phyloP scores from a whole-genome alignment of 2,888 invertebrate genomes.

The Tachystola acroxantha region DNA sequence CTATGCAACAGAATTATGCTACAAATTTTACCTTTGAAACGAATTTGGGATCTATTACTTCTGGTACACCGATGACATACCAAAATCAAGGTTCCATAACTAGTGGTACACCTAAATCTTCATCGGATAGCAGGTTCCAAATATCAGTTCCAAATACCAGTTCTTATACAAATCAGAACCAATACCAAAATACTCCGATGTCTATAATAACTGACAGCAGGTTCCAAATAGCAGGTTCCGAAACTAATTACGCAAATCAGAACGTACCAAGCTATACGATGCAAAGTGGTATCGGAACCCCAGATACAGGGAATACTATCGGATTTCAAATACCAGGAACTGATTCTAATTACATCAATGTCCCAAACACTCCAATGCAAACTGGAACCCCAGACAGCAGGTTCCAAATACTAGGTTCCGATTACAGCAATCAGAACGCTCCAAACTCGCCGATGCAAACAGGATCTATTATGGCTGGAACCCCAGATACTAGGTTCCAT shows the following conservation, averaged over 20 bases:
- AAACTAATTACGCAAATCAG: too few relatives aligned
- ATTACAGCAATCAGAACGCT: too few relatives aligned
- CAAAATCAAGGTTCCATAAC: slow-evolving; percentile 20
- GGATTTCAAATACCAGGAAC: slow-evolving; percentile 7
- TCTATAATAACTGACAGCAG: slow-evolving; percentile 13
- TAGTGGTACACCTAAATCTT: slow-evolving; percentile 20
- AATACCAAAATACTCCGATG: background rate
- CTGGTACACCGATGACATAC: slow-evolving; percentile 20
- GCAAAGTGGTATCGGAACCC: slow-evolving; percentile 10
- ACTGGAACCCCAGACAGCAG: slow-evolving; percentile 15
- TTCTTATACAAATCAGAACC: slow-evolving; percentile 10
- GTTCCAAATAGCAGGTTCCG: slow-evolving; percentile 20
- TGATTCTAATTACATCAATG: too few relatives aligned
- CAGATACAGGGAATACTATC: too few relatives aligned
- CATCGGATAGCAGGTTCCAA: slow-evolving; percentile 16
- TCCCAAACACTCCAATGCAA: slow-evolving; percentile 4
- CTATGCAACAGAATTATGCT: too few relatives aligned
- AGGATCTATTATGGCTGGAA: slow-evolving; percentile 10
- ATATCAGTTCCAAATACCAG: slow-evolving; percentile 16
- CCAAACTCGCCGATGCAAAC: background rate
- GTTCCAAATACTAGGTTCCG: slow-evolving; percentile 20
- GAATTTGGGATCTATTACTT: too few relatives aligned
- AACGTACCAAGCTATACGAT: slow-evolving; percentile 1
- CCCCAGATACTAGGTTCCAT: too few relatives aligned
- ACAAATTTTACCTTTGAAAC: too few relatives aligned